Evolutionary conservation across 2,888 invertebrate species (phyloP), one percentile per base, ranked within the genome.

Genomic region (Alloscopus bannaensis): DNA sequence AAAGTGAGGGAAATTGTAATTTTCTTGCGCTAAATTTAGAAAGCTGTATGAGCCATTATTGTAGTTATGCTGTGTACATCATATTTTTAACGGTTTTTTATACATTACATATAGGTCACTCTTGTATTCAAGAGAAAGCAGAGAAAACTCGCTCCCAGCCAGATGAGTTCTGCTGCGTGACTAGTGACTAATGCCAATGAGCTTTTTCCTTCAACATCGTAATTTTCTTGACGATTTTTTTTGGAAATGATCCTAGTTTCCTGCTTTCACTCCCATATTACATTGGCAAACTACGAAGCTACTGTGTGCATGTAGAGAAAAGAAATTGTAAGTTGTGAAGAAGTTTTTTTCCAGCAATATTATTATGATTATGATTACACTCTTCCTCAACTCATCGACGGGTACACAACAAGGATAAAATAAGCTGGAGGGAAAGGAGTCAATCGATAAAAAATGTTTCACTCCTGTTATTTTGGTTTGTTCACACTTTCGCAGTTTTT

Each of bases 371-470:
- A 68, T 75, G 75, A 75, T 75, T 75, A 75, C 66, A 60, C 42
- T 75, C 60, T 68, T 75, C 57, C 73, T 68, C 47, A 75, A 68
- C 66, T 60, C 50, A 47, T 47, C 57, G 60, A 57, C 65, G 59
- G n/a, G n/a, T n/a, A n/a, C n/a, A n/a, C n/a, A n/a, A n/a, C n/a
- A n/a, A n/a, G n/a, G n/a, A n/a, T n/a, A n/a, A n/a, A n/a, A n/a
- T n/a, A n/a, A n/a, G n/a, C n/a, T 60, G 55, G 13, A 2, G 65
- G 66, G n/a, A 76, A 18, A 45, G 60, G 60, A 69, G 76, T 60
- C 76, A 76, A 76, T 76, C 76, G 69, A 76, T 76, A 76, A 76
- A 76, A n/a, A 76, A 36, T 70, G 55, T 69, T 60, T 50, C 29
- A 22, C 45, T 69, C 62, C 69, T 60, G 69, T 47, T 47, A 31